A percentile compares a stretch with the other conserved stretches of the same genome.
Conservation (phyloP, 1,140 invertebrate genomes). For the Tetranychus urticae region DNA sequence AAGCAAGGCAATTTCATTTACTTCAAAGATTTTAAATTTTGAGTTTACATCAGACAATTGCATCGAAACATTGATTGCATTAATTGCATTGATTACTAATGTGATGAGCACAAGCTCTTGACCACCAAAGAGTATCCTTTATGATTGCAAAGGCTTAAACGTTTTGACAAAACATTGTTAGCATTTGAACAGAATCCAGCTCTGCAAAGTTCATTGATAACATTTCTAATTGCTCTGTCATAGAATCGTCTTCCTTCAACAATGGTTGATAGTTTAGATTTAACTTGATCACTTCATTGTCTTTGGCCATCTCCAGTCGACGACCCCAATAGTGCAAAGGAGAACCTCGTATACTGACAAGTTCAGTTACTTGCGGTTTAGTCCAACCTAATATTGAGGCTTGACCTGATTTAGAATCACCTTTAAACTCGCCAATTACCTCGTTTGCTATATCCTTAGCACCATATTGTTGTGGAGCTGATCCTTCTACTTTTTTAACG, state of each 20-base stretch:
- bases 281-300: neutral
- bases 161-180: neutral
- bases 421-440: neutral
- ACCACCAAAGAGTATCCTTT: neutral
- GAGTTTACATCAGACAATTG: too few relatives aligned
- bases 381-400: neutral
- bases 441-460: conserved; percentile 21
- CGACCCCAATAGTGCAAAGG: too few relatives aligned
- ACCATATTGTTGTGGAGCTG: conserved; percentile 34
- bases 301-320: neutral
- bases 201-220: neutral
- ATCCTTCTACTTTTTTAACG: conserved; percentile 30
- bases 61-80: too few relatives aligned
- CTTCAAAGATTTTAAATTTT: too few relatives aligned
- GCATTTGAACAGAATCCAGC: neutral
- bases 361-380: neutral
- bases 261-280: neutral
- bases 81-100: too few relatives aligned
- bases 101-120: too few relatives aligned
- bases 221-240: neutral
- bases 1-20: too few relatives aligned
- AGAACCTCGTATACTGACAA: neutral
- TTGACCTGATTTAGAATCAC: neutral
- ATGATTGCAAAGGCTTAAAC: neutral
- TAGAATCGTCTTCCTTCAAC: neutral